phyloP scores from a whole-genome alignment of 2,797 vertebrate genomes.

The Echiichthys vipera region DNA sequence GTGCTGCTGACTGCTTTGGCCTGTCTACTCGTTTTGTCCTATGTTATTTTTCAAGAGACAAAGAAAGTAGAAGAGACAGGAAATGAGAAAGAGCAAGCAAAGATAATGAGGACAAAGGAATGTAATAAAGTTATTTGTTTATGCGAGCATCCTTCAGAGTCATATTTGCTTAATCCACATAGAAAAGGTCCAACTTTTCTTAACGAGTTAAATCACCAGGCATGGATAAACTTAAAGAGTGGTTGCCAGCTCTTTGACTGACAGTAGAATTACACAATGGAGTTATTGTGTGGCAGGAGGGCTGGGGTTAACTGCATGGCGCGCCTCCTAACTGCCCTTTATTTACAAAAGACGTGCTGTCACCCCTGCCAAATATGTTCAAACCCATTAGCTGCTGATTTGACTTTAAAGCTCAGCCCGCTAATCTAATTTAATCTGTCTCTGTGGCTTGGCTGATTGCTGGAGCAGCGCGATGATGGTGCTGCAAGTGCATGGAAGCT shows the following conservation, averaged over 20 bases:
- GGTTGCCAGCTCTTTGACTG: slow-evolving; percentile 55
- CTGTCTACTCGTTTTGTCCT: too few species aligned
- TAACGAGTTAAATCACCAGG: slow-evolving; percentile 16
- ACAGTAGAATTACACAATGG: slow-evolving; percentile 48
- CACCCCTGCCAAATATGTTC: slow-evolving; percentile 54
- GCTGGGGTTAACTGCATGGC: slow-evolving; percentile 45
- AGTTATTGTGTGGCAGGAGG: slow-evolving; percentile 44
- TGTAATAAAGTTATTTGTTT: too few species aligned
- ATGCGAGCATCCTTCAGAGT: too few species aligned
- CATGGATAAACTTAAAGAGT: slow-evolving; percentile 22
- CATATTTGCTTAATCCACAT: too few species aligned
- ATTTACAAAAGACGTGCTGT: slow-evolving; percentile 58
- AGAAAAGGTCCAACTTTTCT: too few species aligned
- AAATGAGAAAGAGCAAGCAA: too few species aligned
- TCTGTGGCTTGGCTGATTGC: slow-evolving; percentile 31
- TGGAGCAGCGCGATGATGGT: neutral
- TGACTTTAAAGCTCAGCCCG: slow-evolving; percentile 60
- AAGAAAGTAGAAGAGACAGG: too few species aligned
- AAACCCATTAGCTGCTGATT: slow-evolving; percentile 64
- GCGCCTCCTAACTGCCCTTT: slow-evolving; percentile 51
- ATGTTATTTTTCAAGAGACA: too few species aligned
- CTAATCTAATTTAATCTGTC: slow-evolving; percentile 70
- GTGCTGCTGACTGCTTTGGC: too few species aligned
- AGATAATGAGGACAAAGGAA: too few species aligned
- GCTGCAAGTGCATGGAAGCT: neutral